Evolutionary conservation across 2,113 vertebrate genomes (phyloP).

Genomic region (Atrichornis clamosus): DNA sequence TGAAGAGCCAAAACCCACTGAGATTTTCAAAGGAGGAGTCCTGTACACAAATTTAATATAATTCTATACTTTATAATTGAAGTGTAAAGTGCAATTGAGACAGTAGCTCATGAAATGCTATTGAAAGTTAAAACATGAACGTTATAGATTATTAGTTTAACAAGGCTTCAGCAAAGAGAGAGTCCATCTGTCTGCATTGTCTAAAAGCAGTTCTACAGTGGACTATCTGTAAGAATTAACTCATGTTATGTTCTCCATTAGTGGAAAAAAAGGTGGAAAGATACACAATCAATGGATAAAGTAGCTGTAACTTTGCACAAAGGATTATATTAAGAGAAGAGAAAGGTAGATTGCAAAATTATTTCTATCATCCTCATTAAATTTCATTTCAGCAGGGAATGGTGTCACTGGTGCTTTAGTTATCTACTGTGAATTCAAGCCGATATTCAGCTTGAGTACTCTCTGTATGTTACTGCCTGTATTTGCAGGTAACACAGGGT

Average conservation of each 20-base stretch:
- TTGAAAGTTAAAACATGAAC: constrained; percentile 22
- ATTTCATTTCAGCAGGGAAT: constrained; percentile 68
- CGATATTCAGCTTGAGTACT: neutral
- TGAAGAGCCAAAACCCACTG: constrained; percentile 39
- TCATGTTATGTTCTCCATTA: neutral
- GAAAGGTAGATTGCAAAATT: constrained; percentile 51
- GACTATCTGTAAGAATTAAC: constrained; percentile 5
- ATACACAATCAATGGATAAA: constrained; percentile 36
- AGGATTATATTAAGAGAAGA: constrained; percentile 65
- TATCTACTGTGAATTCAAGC: constrained; percentile 39
- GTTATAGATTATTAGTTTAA: constrained; percentile 44
- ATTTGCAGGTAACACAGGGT: constrained; percentile 14
- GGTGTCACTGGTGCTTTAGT: constrained; percentile 46
- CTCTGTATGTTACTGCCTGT: neutral
- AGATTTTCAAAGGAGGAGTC: constrained; percentile 4
- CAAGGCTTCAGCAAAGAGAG: neutral
- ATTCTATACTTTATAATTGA: neutral
- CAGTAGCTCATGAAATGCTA: neutral
- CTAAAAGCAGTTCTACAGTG: neutral
- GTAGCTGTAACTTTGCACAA: constrained; percentile 44
- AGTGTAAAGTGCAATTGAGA: constrained; percentile 19
- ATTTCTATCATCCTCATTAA: constrained; percentile 71
- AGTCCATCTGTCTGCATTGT: constrained; percentile 25
- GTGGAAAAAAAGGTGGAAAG: neutral
- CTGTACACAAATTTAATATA: neutral